phyloP scores from a whole-genome alignment of 2,888 invertebrate genomes.

The Carcina quercana region DNA sequence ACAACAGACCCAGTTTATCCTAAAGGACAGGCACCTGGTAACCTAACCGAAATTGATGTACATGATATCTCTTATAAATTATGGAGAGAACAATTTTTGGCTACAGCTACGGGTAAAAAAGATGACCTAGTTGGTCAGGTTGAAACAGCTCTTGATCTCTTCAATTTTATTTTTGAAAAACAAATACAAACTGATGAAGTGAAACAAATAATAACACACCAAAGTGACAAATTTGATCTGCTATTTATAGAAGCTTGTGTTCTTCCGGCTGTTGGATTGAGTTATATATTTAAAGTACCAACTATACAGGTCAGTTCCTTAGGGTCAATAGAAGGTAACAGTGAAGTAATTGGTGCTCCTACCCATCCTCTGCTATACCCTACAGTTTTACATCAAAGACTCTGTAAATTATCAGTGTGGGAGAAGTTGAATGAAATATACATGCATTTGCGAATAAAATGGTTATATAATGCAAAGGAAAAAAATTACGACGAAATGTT shows the following conservation, averaged over 20 bases:
- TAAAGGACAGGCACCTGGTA: constrained; percentile 29
- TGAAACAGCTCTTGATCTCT: constrained; percentile 7
- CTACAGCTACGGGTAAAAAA: constrained; percentile 12
- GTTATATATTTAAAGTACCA: constrained; percentile 31
- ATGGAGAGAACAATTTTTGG: constrained; percentile 17
- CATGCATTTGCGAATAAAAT: constrained; percentile 6
- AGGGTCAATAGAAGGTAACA: constrained; percentile 14
- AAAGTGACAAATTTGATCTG: constrained; percentile 28
- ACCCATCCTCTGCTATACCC: constrained; percentile 24
- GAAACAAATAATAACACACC: constrained; percentile 20
- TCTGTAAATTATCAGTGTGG: constrained; percentile 22
- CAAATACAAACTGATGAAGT: constrained; percentile 23
- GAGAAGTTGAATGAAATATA: constrained; percentile 25
- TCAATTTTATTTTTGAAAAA: not conserved
- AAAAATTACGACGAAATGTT: constrained; percentile 16
- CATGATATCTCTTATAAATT: constrained; percentile 31
- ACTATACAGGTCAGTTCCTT: constrained; percentile 34
- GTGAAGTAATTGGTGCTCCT: constrained; percentile 20
- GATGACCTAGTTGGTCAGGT: constrained; percentile 13
- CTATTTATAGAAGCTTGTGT: constrained; percentile 29
- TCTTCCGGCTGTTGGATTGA: constrained; percentile 17
- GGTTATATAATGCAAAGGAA: constrained; percentile 4
- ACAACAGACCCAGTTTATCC: constrained; percentile 48
- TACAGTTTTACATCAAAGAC: constrained; percentile 13
- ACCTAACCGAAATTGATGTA: constrained; percentile 51